These are phyloP conservation scores for Drosophila takahashii DNA, from an alignment of 1,140 invertebrate species.

Conservation along the genomic window DNA sequence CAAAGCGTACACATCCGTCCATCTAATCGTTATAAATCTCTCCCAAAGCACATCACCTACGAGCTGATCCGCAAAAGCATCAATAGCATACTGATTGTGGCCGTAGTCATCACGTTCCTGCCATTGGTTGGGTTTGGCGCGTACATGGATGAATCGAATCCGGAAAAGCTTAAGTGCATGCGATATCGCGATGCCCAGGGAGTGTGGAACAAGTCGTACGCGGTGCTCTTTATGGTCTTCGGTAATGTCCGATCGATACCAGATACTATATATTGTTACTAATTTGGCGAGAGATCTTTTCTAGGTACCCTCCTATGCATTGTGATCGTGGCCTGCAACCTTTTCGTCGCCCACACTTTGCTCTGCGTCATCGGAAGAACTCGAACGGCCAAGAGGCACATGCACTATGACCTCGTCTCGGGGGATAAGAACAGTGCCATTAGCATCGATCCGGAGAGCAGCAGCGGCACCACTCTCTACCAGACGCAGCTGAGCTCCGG, in stretches of 20 bases:
- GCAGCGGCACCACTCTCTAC: constrained; percentile 74
- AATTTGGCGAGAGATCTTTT: constrained; percentile 5
- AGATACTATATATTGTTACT: not conserved
- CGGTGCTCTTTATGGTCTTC: constrained; percentile 91
- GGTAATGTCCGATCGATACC: constrained; percentile 86
- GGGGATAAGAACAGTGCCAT: constrained; percentile 65
- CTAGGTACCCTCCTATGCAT: constrained; percentile 90
- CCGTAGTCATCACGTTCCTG: constrained; percentile 89
- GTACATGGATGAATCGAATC: constrained; percentile 87
- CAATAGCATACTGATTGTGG: constrained; percentile 89
- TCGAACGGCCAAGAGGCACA: constrained; percentile 72
- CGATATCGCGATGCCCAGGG: constrained; percentile 90
- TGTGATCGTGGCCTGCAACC: constrained; percentile 92
- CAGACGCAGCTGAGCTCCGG: constrained; percentile 58
- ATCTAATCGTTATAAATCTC: constrained; percentile 4
- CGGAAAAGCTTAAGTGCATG: constrained; percentile 85
- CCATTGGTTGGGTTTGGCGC: constrained; percentile 92
- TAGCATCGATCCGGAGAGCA: constrained; percentile 71
- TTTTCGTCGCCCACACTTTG: constrained; percentile 90
- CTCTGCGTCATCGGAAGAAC: constrained; percentile 87
- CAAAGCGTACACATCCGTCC: not conserved
- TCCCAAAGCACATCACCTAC: constrained; percentile 91
- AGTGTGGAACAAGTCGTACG: constrained; percentile 89
- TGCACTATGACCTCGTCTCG: constrained; percentile 75
- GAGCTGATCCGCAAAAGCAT: constrained; percentile 90